A percentile compares a stretch with the other conserved stretches of the same genome.
These are phyloP conservation scores for Hippoglossus stenolepis DNA, from an alignment of 2,113 vertebrate genomes.

Conservation along the genomic window DNA sequence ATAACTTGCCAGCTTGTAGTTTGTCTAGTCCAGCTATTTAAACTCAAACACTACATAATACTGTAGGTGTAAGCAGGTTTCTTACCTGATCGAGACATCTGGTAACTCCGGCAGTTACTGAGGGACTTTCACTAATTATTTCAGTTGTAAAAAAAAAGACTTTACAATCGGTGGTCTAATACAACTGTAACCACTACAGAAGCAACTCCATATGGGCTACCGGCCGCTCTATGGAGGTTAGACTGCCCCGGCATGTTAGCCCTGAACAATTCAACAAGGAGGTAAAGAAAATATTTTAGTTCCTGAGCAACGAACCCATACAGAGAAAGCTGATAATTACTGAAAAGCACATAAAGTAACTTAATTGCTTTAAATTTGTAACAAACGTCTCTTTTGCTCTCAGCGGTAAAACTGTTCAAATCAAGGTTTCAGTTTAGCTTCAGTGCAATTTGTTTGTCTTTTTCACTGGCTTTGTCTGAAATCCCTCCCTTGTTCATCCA, in stretches of 20 bases:
- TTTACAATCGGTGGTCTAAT: not conserved
- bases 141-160: not conserved
- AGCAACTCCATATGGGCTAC: not conserved
- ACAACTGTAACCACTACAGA: constrained; percentile 7
- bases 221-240: not conserved
- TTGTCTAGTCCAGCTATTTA: no score
- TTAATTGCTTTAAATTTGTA: not conserved
- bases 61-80: not conserved
- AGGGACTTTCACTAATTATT: not conserved
- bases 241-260: not conserved
- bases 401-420: not conserved
- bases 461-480: not conserved
- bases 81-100: not conserved
- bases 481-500: no score
- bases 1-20: not conserved
- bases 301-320: not conserved
- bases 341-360: not conserved
- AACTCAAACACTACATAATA: not conserved
- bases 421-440: not conserved
- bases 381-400: not conserved
- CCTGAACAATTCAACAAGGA: constrained; percentile 17
- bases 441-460: not conserved
- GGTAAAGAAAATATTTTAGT: constrained; percentile 21
- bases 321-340: constrained; percentile 27
- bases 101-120: not conserved